These are phyloP conservation scores for Megaleporinus macrocephalus DNA, from an alignment of 2,113 vertebrate species.

Conservation along the genomic window DNA sequence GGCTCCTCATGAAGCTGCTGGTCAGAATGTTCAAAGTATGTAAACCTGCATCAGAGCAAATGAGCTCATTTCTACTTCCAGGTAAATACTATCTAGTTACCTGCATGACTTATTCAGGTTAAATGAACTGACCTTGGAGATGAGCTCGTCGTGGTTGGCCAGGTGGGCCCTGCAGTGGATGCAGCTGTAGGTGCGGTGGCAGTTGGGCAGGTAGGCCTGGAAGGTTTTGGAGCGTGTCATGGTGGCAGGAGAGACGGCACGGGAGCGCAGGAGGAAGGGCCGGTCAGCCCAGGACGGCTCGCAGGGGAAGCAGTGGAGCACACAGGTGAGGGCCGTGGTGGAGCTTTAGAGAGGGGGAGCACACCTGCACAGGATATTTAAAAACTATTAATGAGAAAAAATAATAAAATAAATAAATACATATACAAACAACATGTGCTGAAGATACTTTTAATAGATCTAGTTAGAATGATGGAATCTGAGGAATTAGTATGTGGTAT, in stretches of 20 bases:
- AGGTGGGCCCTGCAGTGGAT: conserved; percentile 90
- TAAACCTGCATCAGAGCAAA: too few species aligned
- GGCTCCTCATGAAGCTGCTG: too few species aligned
- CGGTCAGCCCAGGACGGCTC: conserved; percentile 84
- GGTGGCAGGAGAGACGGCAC: conserved; percentile 82
- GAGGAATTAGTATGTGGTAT: too few species aligned
- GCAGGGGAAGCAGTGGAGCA: conserved; percentile 88
- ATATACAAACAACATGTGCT: too few species aligned
- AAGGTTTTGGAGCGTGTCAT: conserved; percentile 94
- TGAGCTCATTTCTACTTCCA: too few species aligned
- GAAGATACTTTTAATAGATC: too few species aligned
- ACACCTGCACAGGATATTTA: conserved; percentile 65
- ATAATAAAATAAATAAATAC: too few species aligned
- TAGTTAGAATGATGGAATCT: too few species aligned
- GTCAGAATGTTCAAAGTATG: too few species aligned
- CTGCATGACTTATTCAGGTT: too few species aligned
- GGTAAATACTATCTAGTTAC: too few species aligned
- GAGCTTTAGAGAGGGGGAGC: conserved; percentile 80
- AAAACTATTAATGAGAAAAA: background rate
- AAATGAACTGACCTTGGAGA: conserved; percentile 86
- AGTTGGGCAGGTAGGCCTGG: conserved; percentile 89
- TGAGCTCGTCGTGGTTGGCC: conserved; percentile 91
- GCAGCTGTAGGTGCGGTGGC: conserved; percentile 92
- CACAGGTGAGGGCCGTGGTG: conserved; percentile 90
- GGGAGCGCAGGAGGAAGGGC: conserved; percentile 79